These are phyloP conservation scores for Mayetiola destructor DNA, from an alignment of 2,888 invertebrate genomes.

Conservation along the genomic window DNA sequence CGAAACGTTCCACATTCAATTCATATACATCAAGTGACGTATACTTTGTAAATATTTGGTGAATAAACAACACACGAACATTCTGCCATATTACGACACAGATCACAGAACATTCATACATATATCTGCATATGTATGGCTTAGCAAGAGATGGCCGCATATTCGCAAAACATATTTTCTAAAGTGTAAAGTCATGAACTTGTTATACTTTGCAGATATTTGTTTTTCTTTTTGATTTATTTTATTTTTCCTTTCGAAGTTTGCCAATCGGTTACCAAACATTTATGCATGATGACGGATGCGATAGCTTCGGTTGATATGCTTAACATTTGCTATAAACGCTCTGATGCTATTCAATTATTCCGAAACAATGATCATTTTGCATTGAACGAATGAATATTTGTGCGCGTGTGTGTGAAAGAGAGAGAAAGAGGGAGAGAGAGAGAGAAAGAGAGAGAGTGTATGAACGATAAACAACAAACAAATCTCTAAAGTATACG, in stretches of 20 bases:
- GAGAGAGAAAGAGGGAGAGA: neutral
- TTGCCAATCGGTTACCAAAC: too few species aligned
- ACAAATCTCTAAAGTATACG: neutral
- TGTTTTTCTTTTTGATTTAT: constrained; percentile 5
- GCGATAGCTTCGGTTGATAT: neutral
- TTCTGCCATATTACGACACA: too few species aligned
- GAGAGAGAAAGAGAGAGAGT: neutral
- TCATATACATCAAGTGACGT: too few species aligned
- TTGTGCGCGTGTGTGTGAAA: too few species aligned
- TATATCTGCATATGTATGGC: neutral
- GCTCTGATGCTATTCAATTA: neutral
- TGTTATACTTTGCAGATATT: constrained; percentile 12
- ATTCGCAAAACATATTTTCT: neutral
- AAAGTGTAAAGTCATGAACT: constrained; percentile 6
- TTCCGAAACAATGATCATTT: neutral
- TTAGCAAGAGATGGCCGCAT: too few species aligned
- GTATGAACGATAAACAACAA: too few species aligned
- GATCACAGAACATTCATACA: neutral
- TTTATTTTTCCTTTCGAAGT: neutral
- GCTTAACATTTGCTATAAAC: neutral
- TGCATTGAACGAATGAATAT: too few species aligned
- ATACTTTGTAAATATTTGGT: neutral
- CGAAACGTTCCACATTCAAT: too few species aligned
- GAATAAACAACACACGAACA: too few species aligned
- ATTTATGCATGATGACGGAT: too few species aligned